Evolutionary conservation across 2,888 invertebrate species (phyloP), one percentile per base, ranked within the genome.

Genomic region (Therioaphis trifolii): DNA sequence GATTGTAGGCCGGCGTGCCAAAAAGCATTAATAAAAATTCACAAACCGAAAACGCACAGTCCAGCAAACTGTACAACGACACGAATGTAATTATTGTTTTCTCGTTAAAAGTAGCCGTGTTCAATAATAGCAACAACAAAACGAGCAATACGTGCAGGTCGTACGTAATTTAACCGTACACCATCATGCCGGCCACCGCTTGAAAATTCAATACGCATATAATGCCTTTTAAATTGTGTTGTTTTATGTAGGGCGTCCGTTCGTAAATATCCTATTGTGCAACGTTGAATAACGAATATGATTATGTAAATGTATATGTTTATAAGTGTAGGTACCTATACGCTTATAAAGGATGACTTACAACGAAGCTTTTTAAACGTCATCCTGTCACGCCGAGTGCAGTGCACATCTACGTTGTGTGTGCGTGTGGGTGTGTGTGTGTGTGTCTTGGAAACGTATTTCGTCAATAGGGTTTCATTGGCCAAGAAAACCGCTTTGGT

Each of bases 401-500:
- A n/a, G 11, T 52, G n/a, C 18, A 52, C n/a, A 1, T n/a, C 7
- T 35, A 0, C 2, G 49, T 29, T 29, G 21, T 12, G 27, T 29
- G 49, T 43, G 49, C n/a, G 4, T n/a, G 3, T 35, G 1, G 5
- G 49, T 29, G 29, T 29, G 21, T 12, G 27, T 29, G 49, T 43
- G 49, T 49, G 12, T 29, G 71, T n/a, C 52, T n/a, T 52, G n/a
- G 52, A 52, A 68, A 49, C 5, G 27, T 4, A 68, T 68, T 71
- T 71, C 49, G n/a, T 52, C 18, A 49, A 71, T 49, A 29, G 18
- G 11, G 5, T 29, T 49, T 71, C 49, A 49, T 49, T 49, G 27
- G 18, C n/a, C 18, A 27, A 27, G 29, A 29, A 71, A 71, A 72
- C 15, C 7, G 29, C 4, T 29, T 68, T 52, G 46, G 18, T 71